Evolutionary conservation across 1,140 invertebrate genomes (phyloP).

Genomic region (Oppia nitens): DNA sequence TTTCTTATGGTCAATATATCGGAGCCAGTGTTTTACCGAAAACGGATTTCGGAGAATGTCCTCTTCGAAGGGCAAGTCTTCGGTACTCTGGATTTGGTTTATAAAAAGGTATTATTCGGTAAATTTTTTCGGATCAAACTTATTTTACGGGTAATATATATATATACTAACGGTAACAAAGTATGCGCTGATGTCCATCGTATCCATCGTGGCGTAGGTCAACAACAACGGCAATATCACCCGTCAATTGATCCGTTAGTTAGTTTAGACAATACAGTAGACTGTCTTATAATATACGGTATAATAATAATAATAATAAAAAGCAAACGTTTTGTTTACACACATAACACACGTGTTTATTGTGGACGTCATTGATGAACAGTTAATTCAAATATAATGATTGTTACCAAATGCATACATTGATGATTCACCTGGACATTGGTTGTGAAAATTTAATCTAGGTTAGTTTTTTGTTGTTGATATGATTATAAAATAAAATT

Average conservation of each 20-base stretch:
- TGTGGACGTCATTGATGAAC: no score
- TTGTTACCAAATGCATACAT: not conserved
- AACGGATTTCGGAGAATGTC: constrained; percentile 92
- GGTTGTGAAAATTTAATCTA: no score
- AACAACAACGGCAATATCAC: no score
- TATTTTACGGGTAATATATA: not conserved
- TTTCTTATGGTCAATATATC: constrained; percentile 93
- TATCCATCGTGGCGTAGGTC: no score
- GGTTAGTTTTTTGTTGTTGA: no score
- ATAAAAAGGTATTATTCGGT: not conserved
- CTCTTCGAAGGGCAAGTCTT: constrained; percentile 93
- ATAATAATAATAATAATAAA: no score
- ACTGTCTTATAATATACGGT: no score
- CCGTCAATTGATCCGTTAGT: no score
- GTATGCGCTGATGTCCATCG: not conserved
- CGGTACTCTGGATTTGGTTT: constrained; percentile 36
- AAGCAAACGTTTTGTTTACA: no score
- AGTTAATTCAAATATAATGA: not conserved
- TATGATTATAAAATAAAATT: no score
- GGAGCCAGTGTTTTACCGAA: constrained; percentile 92
- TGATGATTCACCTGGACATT: not conserved
- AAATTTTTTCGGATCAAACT: not conserved
- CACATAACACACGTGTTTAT: no score
- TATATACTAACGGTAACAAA: not conserved
- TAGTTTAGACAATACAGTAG: no score